phyloP scores from a whole-genome alignment of 2,797 vertebrate genomes.

The Phoeniculus purpureus region DNA sequence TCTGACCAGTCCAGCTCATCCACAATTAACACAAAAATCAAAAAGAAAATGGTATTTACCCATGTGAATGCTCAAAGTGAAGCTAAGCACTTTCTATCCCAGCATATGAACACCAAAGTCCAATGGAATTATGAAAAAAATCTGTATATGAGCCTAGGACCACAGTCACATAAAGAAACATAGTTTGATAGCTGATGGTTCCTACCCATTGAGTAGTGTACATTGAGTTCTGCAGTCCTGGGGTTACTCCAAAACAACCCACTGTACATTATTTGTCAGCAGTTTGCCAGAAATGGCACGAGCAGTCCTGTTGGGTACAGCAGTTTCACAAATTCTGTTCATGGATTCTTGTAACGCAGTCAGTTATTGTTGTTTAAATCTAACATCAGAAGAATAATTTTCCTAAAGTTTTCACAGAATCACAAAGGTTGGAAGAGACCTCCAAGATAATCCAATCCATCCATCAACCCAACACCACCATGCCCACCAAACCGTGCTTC shows the following conservation, averaged over 20 bases:
- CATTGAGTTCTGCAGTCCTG: neutral
- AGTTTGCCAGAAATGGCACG: neutral
- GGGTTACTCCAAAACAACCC: neutral
- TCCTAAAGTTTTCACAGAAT: neutral
- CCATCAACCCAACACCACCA: too few species aligned
- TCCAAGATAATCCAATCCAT: too few species aligned
- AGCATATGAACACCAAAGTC: neutral
- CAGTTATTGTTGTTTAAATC: neutral
- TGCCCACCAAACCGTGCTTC: too few species aligned
- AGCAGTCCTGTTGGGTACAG: neutral
- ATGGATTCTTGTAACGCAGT: neutral
- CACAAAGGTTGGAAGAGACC: too few species aligned
- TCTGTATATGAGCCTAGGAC: neutral
- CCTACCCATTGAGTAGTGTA: too few species aligned
- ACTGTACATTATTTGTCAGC: neutral
- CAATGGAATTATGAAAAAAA: neutral
- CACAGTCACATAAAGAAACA: neutral
- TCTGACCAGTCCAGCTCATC: neutral
- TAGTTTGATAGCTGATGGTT: neutral
- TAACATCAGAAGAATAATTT: neutral
- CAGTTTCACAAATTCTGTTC: neutral
- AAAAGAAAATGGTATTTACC: neutral
- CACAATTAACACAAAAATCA: neutral
- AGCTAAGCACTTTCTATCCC: neutral
- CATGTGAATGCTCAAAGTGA: neutral